Conservation (phyloP, 2,113 vertebrate genomes). For the Genyomyrus donnyi region DNA sequence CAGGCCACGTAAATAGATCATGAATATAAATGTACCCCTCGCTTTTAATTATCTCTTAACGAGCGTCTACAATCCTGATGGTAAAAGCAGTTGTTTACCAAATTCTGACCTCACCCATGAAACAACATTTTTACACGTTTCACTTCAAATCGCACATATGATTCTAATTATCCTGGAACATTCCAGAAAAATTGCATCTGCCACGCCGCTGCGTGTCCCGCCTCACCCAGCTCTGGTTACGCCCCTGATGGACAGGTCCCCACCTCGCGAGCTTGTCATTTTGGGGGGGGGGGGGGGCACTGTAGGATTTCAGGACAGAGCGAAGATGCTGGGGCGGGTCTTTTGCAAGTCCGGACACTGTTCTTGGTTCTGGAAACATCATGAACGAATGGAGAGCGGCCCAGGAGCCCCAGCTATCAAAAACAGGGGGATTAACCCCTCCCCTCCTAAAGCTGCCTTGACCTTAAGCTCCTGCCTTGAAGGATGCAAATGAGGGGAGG, state of each 20-base stretch:
- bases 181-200: neutral
- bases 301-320: slow-evolving; percentile 13
- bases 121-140: neutral
- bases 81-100: neutral
- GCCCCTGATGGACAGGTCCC: neutral
- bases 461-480: slow-evolving; percentile 10
- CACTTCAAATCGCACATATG: neutral
- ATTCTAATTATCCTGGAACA: neutral
- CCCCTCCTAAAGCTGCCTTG: neutral
- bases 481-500: neutral
- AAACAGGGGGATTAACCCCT: neutral
- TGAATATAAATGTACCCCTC: neutral
- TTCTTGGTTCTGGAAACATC: slow-evolving; percentile 24
- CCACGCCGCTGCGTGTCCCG: neutral
- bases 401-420: neutral
- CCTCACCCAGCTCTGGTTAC: neutral
- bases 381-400: neutral
- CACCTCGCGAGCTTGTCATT: neutral
- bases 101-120: neutral
- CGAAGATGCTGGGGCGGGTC: slow-evolving; percentile 25
- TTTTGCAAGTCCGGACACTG: neutral
- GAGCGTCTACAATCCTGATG: neutral
- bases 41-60: neutral
- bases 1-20: neutral
- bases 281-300: neutral